Conservation (phyloP, 2,888 invertebrate genomes). For the Pollenia labialis region DNA sequence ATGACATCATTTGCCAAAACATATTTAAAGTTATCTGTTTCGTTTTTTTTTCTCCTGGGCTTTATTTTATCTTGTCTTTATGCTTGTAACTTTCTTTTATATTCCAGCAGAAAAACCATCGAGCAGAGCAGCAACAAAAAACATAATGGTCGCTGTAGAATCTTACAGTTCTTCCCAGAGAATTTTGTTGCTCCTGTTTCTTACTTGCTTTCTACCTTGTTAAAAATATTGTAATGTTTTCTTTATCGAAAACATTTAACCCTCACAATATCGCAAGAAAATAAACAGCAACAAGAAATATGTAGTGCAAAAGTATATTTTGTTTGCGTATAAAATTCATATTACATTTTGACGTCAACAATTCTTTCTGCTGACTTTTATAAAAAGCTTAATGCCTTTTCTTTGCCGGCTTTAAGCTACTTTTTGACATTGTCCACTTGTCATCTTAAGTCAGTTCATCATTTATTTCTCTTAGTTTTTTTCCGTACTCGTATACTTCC, state of each 20-base stretch:
- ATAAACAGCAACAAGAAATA: not conserved
- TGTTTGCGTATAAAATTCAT: constrained; percentile 43
- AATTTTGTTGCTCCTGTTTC: constrained; percentile 19
- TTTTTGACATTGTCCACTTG: constrained; percentile 70
- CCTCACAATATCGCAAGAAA: constrained; percentile 58
- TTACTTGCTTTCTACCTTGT: constrained; percentile 33
- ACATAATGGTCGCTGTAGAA: constrained; percentile 48
- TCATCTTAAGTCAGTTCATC: constrained; percentile 68
- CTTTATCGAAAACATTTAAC: constrained; percentile 68
- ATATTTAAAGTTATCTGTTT: constrained; percentile 70
- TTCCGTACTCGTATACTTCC: not conserved
- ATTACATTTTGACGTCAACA: constrained; percentile 32
- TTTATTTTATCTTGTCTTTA: constrained; percentile 42
- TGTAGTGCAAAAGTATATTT: constrained; percentile 7
- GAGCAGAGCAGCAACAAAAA: constrained; percentile 11
- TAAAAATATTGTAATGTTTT: constrained; percentile 48
- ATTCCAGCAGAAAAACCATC: constrained; percentile 1
- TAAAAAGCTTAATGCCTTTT: constrained; percentile 60
- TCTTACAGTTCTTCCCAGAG: constrained; percentile 27
- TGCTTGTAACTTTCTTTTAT: constrained; percentile 24
- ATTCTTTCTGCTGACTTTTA: constrained; percentile 38
- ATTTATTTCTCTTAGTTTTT: constrained; percentile 23
- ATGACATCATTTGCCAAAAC: constrained; percentile 73
- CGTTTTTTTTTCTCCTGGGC: constrained; percentile 39
- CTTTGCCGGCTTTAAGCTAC: constrained; percentile 63